Evolutionary conservation across 1,140 invertebrate genomes (phyloP).

Genomic region (Drosophila lacteicornis): DNA sequence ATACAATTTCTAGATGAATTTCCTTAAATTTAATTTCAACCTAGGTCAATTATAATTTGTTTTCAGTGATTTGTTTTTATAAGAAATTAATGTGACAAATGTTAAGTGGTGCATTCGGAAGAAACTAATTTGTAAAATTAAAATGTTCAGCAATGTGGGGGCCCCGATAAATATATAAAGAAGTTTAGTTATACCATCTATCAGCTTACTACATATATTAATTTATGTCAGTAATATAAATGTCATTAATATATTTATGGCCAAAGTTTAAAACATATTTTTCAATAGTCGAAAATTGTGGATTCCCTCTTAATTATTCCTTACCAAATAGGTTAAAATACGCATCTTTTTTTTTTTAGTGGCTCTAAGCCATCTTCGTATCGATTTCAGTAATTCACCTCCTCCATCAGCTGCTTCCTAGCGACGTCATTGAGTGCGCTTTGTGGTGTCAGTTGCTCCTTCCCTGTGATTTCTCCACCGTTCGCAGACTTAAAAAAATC

Average conservation of each 20-base stretch:
- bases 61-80: no score
- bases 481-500: slow-evolving; percentile 11
- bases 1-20: background rate
- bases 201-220: no score
- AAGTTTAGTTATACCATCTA: no score
- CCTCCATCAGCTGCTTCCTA: slow-evolving; percentile 50
- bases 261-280: background rate
- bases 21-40: background rate
- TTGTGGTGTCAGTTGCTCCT: slow-evolving; percentile 18
- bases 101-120: no score
- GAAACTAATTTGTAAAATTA: no score
- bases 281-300: background rate
- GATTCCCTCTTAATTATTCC: slow-evolving; percentile 7
- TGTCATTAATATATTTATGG: no score
- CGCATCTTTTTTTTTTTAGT: background rate
- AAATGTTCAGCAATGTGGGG: no score
- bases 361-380: slow-evolving; percentile 16
- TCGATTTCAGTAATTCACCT: slow-evolving; percentile 66
- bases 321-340: background rate
- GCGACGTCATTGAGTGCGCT: slow-evolving; percentile 52
- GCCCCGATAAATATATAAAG: no score
- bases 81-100: no score
- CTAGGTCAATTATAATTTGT: no score
- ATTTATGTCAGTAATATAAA: no score
- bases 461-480: background rate